Base-by-base conservation (phyloP, 1,140 invertebrate genomes). In the Temnothorax curvispinosus region DNA sequence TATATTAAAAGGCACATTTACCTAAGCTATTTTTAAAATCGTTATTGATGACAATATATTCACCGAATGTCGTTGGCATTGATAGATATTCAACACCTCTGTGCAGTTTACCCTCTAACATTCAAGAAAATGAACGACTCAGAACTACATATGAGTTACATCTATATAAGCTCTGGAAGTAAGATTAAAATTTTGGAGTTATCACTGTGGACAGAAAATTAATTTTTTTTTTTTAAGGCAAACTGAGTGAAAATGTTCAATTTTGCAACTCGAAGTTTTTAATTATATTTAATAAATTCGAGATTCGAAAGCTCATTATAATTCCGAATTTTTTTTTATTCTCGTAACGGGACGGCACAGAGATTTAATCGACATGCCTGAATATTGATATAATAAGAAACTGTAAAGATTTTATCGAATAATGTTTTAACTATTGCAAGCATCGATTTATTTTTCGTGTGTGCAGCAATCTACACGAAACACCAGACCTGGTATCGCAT, bases 1-100 rank as follows among this genome's bases (percentile, higher is more conserved):
- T 81, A 69, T 74, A 75, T 74, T 60, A 47, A 84, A 47, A 84
- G 32, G 69, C 27, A 50, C 69, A 13, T 74, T 75, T 47, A 38
- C 41, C 35, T 54, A 54, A 35, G 38, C 38, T 69, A 69, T 69
- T 71, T 69, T 81, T 81, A 81, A 50, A 44, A 35, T 47, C 6
- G 27, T 15, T 54, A 27, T 54, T 21, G 35, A 47, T 54, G 35
- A 71, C 47, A 27, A 54, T 27, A 52, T 69, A 54, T 71, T 56
- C 27, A 21, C 13, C 64, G 35, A 81, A 71, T 69, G 76, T 78
- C 76, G 13, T 65, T 78, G 60, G 27, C 76, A 78, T 50, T 78
- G 41, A 78, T 78, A 38, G 76, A 78, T 27, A 27, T 78, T 27
- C 65, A 69, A 69, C 65, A 47, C 7, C 21, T 13, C 65, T 6